Evolutionary conservation across 2,797 vertebrate genomes (phyloP).

Genomic region (Peromyscus attwateri): DNA sequence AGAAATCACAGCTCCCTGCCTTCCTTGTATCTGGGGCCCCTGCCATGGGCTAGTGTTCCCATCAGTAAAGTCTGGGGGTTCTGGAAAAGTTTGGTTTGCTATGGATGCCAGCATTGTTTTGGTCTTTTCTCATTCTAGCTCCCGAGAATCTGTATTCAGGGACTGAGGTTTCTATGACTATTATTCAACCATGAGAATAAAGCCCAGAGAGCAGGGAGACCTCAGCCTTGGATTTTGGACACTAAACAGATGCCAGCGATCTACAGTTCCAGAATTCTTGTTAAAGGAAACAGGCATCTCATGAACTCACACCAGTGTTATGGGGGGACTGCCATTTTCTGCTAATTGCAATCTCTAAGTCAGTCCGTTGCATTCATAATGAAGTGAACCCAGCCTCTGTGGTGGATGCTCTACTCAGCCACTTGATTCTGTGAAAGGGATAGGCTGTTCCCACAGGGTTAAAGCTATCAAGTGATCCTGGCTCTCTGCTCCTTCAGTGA

Average conservation of each 20-base stretch:
- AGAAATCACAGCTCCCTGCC: constrained; percentile 2
- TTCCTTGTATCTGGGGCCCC: not conserved
- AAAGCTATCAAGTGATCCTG: not conserved
- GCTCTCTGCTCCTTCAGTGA: not conserved
- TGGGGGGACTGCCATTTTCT: not conserved
- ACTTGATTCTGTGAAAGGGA: not conserved
- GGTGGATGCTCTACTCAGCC: not conserved
- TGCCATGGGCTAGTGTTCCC: not conserved
- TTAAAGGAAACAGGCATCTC: not conserved
- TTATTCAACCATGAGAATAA: not conserved
- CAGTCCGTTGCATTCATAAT: not conserved
- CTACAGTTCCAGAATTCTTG: not conserved
- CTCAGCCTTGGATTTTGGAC: not conserved
- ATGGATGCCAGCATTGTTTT: not conserved
- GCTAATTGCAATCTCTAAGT: not conserved
- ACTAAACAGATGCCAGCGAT: not conserved
- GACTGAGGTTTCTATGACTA: too few species aligned
- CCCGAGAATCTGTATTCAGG: not conserved
- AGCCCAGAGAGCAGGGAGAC: not conserved
- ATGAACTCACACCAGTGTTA: not conserved
- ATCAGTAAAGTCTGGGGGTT: not conserved
- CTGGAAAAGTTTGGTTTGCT: not conserved
- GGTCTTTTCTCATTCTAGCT: not conserved
- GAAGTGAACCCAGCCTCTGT: not conserved
- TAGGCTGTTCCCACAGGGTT: not conserved